Conservation (phyloP, 2,113 vertebrate genomes). For the Brienomyrus brachyistius region DNA sequence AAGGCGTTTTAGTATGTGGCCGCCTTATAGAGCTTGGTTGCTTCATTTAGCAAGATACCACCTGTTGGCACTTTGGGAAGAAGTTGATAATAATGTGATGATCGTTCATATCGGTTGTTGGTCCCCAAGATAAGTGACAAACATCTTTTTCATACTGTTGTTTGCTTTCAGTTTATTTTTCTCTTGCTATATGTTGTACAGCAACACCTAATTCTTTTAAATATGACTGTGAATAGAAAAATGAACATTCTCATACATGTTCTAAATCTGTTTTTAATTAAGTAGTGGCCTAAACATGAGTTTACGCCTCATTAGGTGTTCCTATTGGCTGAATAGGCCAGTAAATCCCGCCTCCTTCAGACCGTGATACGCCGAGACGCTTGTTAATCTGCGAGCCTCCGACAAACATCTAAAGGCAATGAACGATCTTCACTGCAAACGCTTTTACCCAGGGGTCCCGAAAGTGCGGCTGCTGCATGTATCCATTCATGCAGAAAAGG, state of each 20-base stretch:
- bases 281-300: not conserved
- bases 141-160: not conserved
- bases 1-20: not conserved
- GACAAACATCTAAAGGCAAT: not conserved
- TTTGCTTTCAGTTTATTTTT: not conserved
- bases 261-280: not conserved
- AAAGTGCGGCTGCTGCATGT: not conserved
- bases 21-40: not conserved
- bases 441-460: not conserved
- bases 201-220: not conserved
- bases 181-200: not conserved
- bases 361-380: not conserved
- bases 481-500: constrained; percentile 12
- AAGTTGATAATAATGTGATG: not conserved
- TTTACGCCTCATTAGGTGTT: not conserved
- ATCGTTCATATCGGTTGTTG: not conserved
- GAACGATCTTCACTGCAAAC: not conserved
- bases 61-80: not conserved
- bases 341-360: not conserved
- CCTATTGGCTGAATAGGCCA: not conserved
- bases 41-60: not conserved
- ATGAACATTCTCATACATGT: not conserved
- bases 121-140: not conserved
- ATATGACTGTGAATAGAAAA: not conserved
- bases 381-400: not conserved